Percentiles rank a stretch among this genome's conserved stretches.
Evolutionary conservation across 2,113 vertebrate genomes (phyloP).

Genomic region (Gobiocypris rarus): DNA sequence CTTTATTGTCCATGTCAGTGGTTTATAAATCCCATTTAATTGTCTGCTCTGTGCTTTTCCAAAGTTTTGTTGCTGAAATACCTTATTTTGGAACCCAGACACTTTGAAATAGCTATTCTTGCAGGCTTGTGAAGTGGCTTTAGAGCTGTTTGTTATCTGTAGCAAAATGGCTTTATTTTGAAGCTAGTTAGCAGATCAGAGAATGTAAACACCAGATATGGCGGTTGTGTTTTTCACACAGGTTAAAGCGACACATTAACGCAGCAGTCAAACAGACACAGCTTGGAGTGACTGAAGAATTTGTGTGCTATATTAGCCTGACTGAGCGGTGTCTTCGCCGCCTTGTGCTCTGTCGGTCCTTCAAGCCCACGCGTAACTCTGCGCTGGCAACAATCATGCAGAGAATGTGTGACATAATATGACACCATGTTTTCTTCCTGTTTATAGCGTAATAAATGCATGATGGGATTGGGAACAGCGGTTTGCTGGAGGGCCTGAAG

Average conservation of each 20-base stretch:
- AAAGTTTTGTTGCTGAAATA: not conserved
- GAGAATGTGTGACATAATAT: conserved; percentile 23
- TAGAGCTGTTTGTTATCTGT: not conserved
- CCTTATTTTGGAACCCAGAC: not conserved
- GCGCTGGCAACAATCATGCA: conserved; percentile 8
- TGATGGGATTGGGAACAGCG: conserved; percentile 25
- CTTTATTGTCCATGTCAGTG: not conserved
- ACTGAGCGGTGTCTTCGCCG: not conserved
- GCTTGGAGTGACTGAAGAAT: conserved; percentile 25
- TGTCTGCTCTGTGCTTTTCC: not conserved
- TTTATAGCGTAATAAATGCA: conserved; percentile 31
- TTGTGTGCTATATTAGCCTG: not conserved
- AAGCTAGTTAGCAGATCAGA: conserved; percentile 15
- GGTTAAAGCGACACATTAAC: not conserved
- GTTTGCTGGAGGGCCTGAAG: conserved; percentile 11
- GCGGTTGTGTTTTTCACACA: not conserved
- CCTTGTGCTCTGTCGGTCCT: conserved; percentile 11
- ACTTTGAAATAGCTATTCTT: not conserved
- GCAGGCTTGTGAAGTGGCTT: not conserved
- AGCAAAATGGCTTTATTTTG: not conserved
- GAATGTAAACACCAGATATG: conserved; percentile 2
- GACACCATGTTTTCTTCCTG: conserved; percentile 35
- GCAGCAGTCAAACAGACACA: conserved; percentile 1
- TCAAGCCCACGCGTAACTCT: conserved; percentile 15
- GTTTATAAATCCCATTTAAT: not conserved